Percentiles rank a stretch among this genome's conserved stretches.
Evolutionary conservation across 2,113 vertebrate genomes (phyloP).

Genomic region (Eubucco bourcierii): DNA sequence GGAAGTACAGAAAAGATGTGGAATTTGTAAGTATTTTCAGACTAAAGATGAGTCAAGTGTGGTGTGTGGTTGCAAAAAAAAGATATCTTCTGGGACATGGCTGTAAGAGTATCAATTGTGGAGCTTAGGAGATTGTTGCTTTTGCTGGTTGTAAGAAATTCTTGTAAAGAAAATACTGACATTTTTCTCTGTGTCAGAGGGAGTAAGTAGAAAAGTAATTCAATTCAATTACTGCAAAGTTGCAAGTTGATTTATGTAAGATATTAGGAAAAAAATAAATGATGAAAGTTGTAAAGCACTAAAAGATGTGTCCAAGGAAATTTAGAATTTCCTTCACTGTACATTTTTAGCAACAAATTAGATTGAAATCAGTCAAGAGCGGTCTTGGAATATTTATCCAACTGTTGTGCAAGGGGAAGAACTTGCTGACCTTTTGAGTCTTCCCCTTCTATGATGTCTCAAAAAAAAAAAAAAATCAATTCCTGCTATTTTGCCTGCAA

Average conservation of each 20-base stretch:
- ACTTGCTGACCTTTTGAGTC: constrained; percentile 45
- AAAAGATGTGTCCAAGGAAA: neutral
- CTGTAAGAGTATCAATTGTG: neutral
- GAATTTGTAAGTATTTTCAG: neutral
- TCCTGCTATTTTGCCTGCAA: constrained; percentile 12
- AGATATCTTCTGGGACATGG: neutral
- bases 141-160: neutral
- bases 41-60: neutral
- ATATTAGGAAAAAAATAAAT: constrained; percentile 10
- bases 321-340: constrained; percentile 33
- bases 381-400: constrained; percentile 49
- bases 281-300: neutral
- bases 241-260: constrained; percentile 20
- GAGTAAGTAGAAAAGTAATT: neutral
- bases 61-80: neutral
- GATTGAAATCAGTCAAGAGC: constrained; percentile 34
- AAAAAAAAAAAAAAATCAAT: neutral
- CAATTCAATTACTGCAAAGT: neutral
- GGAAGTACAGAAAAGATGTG: neutral
- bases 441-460: constrained; percentile 22
- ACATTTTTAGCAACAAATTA: constrained; percentile 49
- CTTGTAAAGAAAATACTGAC: neutral
- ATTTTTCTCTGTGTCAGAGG: neutral
- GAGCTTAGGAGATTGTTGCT: neutral
- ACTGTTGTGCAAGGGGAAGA: constrained; percentile 29